phyloP scores from a whole-genome alignment of 1,140 invertebrate genomes.

The Lucilia cuprina region DNA sequence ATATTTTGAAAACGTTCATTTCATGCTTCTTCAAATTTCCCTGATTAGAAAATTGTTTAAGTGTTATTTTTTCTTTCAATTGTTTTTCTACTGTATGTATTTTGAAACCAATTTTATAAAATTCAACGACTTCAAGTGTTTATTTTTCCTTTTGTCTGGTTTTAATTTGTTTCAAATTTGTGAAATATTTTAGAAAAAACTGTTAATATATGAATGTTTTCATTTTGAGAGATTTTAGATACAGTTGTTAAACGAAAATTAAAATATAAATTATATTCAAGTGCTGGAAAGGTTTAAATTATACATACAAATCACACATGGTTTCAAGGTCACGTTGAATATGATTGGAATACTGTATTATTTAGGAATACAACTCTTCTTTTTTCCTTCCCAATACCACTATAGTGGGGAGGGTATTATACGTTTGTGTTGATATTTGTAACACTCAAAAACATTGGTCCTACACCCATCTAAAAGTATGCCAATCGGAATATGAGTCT shows the following conservation, averaged over 20 bases:
- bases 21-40: slow-evolving; percentile 15
- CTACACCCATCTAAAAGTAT: no score
- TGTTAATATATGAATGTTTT: slow-evolving; percentile 12
- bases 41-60: slow-evolving; percentile 1
- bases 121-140: not conserved
- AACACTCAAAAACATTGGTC: no score
- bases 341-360: no score
- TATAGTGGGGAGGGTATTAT: no score
- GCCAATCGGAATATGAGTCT: no score
- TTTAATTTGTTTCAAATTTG: slow-evolving; percentile 21
- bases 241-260: not conserved
- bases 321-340: not conserved
- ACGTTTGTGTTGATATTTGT: no score
- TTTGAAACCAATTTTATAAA: slow-evolving; percentile 12
- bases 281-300: not conserved
- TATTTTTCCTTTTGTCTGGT: not conserved
- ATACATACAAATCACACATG: not conserved
- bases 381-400: no score
- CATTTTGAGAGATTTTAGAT: not conserved
- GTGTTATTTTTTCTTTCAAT: slow-evolving; percentile 4
- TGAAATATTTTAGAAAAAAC: not conserved
- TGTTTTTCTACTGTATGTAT: slow-evolving; percentile 8
- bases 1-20: slow-evolving; percentile 18
- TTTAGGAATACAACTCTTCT: no score
- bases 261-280: not conserved